Conservation (phyloP, 2,113 vertebrate genomes). For the Corvus moneduloides region DNA sequence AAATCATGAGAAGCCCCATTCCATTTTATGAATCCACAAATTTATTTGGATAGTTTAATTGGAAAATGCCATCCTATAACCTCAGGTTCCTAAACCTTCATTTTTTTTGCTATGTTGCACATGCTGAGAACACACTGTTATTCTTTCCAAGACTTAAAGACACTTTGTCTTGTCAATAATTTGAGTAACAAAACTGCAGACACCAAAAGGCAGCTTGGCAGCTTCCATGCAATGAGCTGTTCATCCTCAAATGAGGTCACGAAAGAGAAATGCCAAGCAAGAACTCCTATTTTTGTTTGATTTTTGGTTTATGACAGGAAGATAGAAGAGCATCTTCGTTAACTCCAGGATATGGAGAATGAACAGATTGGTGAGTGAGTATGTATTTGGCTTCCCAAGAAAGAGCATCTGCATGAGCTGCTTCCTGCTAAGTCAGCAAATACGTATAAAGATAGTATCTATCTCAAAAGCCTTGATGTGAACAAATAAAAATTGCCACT, state of each 20-base stretch:
- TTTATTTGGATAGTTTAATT: not conserved
- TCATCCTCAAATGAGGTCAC: not conserved
- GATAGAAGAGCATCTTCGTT: not conserved
- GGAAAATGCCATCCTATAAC: not conserved
- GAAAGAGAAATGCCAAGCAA: not conserved
- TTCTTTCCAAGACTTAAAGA: not conserved
- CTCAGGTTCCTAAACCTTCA: not conserved
- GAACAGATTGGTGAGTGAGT: not conserved
- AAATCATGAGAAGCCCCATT: not conserved
- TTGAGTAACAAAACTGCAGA: not conserved
- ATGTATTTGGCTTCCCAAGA: not conserved
- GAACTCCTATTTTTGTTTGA: not conserved
- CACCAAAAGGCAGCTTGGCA: constrained; percentile 2
- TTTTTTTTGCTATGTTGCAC: not conserved
- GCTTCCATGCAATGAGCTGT: not conserved
- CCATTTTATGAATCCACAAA: not conserved
- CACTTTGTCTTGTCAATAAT: not conserved
- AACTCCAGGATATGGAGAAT: not conserved
- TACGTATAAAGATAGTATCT: not conserved
- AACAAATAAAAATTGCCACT: not conserved
- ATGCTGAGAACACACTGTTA: not conserved
- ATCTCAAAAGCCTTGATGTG: not conserved
- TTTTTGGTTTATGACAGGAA: not conserved
- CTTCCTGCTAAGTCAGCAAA: constrained; percentile 20
- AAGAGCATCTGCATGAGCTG: constrained; percentile 2